Conservation (phyloP, 1,140 invertebrate species). For the Saccostrea cuccullata region DNA sequence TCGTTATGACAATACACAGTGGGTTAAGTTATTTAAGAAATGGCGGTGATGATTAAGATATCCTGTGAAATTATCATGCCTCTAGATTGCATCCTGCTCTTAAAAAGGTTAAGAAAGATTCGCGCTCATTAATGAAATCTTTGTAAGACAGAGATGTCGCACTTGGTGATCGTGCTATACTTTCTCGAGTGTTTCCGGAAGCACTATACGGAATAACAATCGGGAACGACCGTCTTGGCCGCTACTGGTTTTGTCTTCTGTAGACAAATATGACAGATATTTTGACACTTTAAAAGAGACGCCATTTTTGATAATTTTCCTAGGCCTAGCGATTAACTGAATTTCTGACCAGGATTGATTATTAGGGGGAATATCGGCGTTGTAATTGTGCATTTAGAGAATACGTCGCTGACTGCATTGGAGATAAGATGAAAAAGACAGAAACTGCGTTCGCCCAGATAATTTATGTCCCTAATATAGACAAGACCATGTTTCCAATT, state of each 20-base stretch:
- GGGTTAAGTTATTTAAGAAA: conserved; percentile 32
- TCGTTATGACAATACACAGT: conserved; percentile 7
- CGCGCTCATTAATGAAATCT: conserved; percentile 30
- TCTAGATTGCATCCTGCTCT: conserved; percentile 30
- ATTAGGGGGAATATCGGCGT: not conserved
- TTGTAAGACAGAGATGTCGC: conserved; percentile 32
- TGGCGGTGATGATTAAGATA: conserved; percentile 22
- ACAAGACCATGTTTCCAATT: conserved; percentile 30
- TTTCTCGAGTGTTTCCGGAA: conserved; percentile 28
- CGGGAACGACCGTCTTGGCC: conserved; percentile 15
- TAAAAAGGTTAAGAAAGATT: conserved; percentile 38
- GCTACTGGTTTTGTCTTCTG: conserved; percentile 29
- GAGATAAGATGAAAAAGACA: conserved; percentile 34
- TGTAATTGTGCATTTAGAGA: not conserved
- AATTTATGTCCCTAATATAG: conserved; percentile 24
- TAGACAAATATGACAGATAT: conserved; percentile 24
- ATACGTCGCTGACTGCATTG: not conserved
- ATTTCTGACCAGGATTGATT: not conserved
- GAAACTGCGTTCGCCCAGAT: conserved; percentile 19
- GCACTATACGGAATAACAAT: not conserved
- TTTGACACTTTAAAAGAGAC: conserved; percentile 3
- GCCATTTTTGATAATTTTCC: not conserved
- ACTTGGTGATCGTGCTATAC: conserved; percentile 30
- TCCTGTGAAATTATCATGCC: conserved; percentile 35
- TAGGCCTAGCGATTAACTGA: no score